Evolutionary conservation across 2,113 vertebrate species (phyloP).

Genomic region (Thamnophis sirtalis): DNA sequence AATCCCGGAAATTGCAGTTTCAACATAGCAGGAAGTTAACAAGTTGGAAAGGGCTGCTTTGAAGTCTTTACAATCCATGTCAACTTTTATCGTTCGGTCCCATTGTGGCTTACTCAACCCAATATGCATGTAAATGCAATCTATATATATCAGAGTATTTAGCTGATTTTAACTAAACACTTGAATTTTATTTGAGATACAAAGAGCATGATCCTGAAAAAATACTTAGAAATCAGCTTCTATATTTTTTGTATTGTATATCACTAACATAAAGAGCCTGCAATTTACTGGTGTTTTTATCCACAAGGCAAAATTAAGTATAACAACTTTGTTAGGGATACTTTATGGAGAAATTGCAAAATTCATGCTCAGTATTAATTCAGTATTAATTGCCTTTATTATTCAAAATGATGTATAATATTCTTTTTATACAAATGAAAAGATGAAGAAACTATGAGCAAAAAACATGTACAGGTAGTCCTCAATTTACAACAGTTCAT

Average conservation of each 20-base stretch:
- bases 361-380: neutral
- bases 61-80: neutral
- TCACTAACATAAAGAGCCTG: neutral
- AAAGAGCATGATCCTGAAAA: neutral
- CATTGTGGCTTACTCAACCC: neutral
- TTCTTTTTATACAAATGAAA: neutral
- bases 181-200: neutral
- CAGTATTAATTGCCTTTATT: neutral
- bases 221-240: neutral
- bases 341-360: neutral
- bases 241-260: neutral
- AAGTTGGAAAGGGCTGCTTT: neutral
- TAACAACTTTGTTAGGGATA: neutral
- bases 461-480: neutral
- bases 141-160: neutral
- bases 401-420: neutral
- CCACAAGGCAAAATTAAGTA: neutral
- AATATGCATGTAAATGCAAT: neutral
- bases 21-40: neutral
- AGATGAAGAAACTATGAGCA: neutral
- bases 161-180: neutral
- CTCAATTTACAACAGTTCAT: too few relatives aligned
- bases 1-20: neutral
- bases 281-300: neutral
- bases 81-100: neutral